Evolutionary conservation across 2,888 invertebrate species (phyloP).

Genomic region (Eristalis arbustorum): DNA sequence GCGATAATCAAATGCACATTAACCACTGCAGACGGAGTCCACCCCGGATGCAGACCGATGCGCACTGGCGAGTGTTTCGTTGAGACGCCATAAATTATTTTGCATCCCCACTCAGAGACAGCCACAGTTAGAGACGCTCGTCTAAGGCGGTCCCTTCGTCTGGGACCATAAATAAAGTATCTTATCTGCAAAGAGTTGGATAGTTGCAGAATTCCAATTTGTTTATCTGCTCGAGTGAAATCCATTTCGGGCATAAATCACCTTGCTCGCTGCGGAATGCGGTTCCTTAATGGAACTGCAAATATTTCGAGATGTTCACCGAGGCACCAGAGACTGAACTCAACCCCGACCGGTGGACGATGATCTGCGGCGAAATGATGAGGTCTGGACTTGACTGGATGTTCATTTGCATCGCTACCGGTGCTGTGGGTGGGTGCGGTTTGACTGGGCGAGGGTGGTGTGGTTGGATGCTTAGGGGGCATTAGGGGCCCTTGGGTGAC

Average conservation of each 20-base stretch:
- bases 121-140: not conserved
- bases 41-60: not conserved
- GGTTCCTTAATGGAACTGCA: conserved; percentile 28
- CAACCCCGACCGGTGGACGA: no score
- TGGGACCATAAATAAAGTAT: conserved; percentile 45
- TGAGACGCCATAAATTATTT: conserved; percentile 35
- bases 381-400: not conserved
- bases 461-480: not conserved
- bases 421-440: not conserved
- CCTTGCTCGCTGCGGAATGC: conserved; percentile 27
- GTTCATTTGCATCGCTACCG: not conserved
- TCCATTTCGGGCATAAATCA: conserved; percentile 45
- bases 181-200: conserved; percentile 35
- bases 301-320: conserved; percentile 26
- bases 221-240: conserved; percentile 47
- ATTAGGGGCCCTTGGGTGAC: no score
- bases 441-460: not conserved
- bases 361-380: not conserved
- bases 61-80: not conserved
- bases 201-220: conserved; percentile 52
- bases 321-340: not conserved
- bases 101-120: not conserved
- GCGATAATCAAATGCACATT: conserved; percentile 21
- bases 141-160: conserved; percentile 2
- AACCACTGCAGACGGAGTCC: not conserved